These are phyloP conservation scores for Cepphus grylle DNA, from an alignment of 2,113 vertebrate genomes.

Conservation along the genomic window DNA sequence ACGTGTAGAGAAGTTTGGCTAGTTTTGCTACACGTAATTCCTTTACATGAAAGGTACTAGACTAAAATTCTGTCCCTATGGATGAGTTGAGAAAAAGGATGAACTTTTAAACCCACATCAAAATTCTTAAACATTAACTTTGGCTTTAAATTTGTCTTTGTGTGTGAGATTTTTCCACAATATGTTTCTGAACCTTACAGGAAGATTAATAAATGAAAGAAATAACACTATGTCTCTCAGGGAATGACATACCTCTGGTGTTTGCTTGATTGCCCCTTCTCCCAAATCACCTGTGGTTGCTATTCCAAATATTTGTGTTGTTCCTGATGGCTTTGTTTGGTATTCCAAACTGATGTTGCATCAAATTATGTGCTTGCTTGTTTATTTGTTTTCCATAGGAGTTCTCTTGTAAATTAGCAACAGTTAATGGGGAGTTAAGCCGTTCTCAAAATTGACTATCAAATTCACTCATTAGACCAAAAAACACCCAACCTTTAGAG, in stretches of 20 bases:
- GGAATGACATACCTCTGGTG: neutral
- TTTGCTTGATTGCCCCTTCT: neutral
- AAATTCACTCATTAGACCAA: constrained; percentile 27
- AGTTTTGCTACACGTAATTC: neutral
- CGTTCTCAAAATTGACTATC: constrained; percentile 52
- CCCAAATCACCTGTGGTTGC: constrained; percentile 18
- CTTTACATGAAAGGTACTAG: neutral
- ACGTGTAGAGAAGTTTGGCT: neutral
- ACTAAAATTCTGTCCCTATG: neutral
- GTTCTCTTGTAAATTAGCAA: constrained; percentile 63
- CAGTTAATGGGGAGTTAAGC: constrained; percentile 63
- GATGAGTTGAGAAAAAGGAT: neutral
- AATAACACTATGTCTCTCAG: neutral
- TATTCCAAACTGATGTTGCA: constrained; percentile 47
- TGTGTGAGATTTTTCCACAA: neutral
- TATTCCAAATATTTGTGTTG: constrained; percentile 28
- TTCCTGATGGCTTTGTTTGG: constrained; percentile 56
- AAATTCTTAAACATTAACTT: neutral
- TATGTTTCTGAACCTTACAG: neutral
- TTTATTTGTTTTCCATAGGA: constrained; percentile 37
- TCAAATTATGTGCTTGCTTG: constrained; percentile 51
- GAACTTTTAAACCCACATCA: neutral
- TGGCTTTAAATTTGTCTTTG: neutral
- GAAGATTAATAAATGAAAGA: neutral
- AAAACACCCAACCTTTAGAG: constrained; percentile 39